Percentiles rank a stretch among this genome's conserved stretches.
Conservation (phyloP, 2,113 vertebrate species). For the Alexandromys fortis region DNA sequence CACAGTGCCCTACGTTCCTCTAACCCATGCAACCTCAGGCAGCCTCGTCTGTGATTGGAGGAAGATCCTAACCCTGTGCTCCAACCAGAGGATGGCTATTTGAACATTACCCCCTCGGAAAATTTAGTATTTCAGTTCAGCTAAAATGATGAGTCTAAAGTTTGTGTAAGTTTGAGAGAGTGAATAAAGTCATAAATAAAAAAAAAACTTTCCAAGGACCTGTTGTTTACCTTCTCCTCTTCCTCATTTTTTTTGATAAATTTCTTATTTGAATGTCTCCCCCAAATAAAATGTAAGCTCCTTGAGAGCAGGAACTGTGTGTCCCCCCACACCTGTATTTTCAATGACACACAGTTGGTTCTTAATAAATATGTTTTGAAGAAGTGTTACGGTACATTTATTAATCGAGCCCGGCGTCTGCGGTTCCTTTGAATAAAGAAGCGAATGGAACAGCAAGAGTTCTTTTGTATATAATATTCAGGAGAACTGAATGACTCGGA, state of each 20-base stretch:
- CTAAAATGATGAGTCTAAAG: neutral
- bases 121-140: neutral
- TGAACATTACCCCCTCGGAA: neutral
- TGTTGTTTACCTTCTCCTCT: neutral
- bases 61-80: neutral
- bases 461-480: neutral
- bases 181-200: neutral
- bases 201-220: neutral
- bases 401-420: neutral
- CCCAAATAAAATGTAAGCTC: slow-evolving; percentile 22
- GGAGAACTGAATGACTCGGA: neutral
- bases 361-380: slow-evolving; percentile 42
- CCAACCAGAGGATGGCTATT: neutral
- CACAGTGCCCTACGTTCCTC: neutral
- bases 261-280: neutral
- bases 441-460: neutral
- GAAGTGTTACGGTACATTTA: neutral
- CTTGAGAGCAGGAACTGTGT: neutral
- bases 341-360: neutral
- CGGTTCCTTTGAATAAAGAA: slow-evolving; percentile 21
- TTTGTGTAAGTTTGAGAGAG: neutral
- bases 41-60: neutral
- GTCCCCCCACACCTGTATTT: neutral
- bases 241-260: neutral
- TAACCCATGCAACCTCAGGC: neutral